Percentiles rank a stretch among this genome's conserved stretches.
Evolutionary conservation across 2,888 invertebrate species (phyloP).

Genomic region (Megastigmus dorsalis): DNA sequence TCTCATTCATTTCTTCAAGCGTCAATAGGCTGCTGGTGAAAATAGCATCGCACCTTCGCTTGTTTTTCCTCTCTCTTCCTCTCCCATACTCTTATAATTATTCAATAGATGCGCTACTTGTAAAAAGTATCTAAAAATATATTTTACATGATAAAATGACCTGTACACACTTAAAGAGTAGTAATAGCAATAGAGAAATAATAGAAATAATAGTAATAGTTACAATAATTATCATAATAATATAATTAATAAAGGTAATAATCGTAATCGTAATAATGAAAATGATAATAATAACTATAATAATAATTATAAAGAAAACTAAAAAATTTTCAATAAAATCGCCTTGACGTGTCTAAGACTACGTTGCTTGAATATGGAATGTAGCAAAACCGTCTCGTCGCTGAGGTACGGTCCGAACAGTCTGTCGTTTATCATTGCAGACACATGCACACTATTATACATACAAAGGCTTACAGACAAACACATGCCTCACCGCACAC

Average conservation of each 20-base stretch:
- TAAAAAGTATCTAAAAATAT: constrained; percentile 71
- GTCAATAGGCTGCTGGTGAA: constrained; percentile 11
- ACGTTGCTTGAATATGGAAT: constrained; percentile 45
- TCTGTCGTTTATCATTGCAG: constrained; percentile 16
- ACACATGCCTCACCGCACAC: too few relatives aligned
- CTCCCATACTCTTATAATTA: constrained; percentile 33
- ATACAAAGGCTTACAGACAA: too few relatives aligned
- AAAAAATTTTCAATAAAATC: constrained; percentile 38
- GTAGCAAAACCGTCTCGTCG: constrained; percentile 42
- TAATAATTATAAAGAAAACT: too few relatives aligned
- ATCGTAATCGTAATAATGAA: too few relatives aligned
- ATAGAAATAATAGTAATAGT: too few relatives aligned
- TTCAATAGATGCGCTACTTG: constrained; percentile 56
- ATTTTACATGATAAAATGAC: constrained; percentile 62
- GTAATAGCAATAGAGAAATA: constrained; percentile 33
- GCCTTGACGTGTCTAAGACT: constrained; percentile 17
- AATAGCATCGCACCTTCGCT: constrained; percentile 1
- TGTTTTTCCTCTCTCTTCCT: too few relatives aligned
- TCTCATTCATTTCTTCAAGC: background rate
- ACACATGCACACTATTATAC: background rate
- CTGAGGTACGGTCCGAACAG: constrained; percentile 18
- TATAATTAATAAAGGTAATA: too few relatives aligned
- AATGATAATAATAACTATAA: too few relatives aligned
- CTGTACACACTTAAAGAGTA: constrained; percentile 57
- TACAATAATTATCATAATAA: too few relatives aligned